Conservation (phyloP, 1,140 invertebrate species). For the Homarus americanus region DNA sequence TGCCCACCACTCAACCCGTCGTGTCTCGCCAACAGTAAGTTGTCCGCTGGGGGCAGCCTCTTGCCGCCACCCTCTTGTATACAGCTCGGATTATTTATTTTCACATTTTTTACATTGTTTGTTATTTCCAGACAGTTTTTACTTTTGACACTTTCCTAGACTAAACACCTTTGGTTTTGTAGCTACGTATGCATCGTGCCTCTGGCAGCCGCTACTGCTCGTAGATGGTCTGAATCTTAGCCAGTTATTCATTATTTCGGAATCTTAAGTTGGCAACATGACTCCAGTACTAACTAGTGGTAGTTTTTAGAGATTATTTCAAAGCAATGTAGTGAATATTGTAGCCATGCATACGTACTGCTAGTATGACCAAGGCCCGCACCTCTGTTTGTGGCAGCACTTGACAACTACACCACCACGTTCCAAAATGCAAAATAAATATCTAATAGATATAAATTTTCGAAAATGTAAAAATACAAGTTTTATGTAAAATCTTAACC, state of each 20-base stretch:
- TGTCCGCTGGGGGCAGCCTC: background rate
- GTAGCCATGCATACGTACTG: constrained; percentile 48
- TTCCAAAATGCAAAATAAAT: constrained; percentile 21
- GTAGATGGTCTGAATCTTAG: constrained; percentile 35
- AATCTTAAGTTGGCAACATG: constrained; percentile 35
- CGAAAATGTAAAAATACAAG: background rate
- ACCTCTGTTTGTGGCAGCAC: constrained; percentile 40
- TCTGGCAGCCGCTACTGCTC: constrained; percentile 40
- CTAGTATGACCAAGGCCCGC: constrained; percentile 49
- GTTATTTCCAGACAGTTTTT: constrained; percentile 42
- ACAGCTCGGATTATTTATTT: constrained; percentile 34
- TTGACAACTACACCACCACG: constrained; percentile 33
- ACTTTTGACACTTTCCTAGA: constrained; percentile 38
- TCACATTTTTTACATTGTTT: constrained; percentile 30
- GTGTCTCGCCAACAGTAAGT: constrained; percentile 45
- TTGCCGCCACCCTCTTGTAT: constrained; percentile 29
- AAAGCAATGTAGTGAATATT: constrained; percentile 54
- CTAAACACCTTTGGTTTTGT: constrained; percentile 48
- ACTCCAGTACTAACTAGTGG: constrained; percentile 5
- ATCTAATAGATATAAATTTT: background rate
- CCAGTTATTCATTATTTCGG: constrained; percentile 22
- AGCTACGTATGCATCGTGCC: constrained; percentile 47
- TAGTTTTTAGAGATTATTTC: constrained; percentile 34
- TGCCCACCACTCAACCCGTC: background rate
- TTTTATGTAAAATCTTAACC: background rate